Base-by-base conservation (phyloP, 2,113 vertebrate genomes). In the Eolophus roseicapilla region DNA sequence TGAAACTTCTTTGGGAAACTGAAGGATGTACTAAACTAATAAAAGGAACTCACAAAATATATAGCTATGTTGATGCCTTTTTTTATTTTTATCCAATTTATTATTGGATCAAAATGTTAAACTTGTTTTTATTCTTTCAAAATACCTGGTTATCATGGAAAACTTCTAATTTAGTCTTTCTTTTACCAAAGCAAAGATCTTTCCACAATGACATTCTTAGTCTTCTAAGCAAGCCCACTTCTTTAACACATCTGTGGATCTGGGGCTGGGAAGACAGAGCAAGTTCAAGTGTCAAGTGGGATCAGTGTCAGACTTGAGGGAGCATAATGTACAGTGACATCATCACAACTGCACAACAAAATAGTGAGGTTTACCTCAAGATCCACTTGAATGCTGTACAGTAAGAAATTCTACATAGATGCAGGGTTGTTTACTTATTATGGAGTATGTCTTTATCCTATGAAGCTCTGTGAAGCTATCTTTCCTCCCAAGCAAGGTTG, bases 151-250 rank as follows among this genome's bases (percentile, higher is more conserved):
- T 70, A 21, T 80, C 6, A 2, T 28, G 23, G 29, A 47, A 63
- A 55, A 43, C 2, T 35, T 86, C 17, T 43, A 13, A 29, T 62
- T 53, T 57, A 37, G 23, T 64, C 28, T 69, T 52, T 53, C 28
- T 69, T 84, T 73, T 50, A 28, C 47, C 43, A 39, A 25, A 92
- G 43, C n/a, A 70, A 46, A 62, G 29, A 4, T 19, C 11, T 74
- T 70, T 27, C 7, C 13, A 16, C 1, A 17, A 0, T 37, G 35
- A 7, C 2, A 11, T 33, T 20, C 0, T 2, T 10, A n/a, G 13
- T 43, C 24, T 15, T 64, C 6, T 25, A 41, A 44, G 43, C 52
- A 47, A 68, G 35, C 11, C 25, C 28, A 9, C 7, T 24, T 82
- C 78, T 75, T 29, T 57, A 1, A 29, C n/a, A 8, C 2, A 2